Percentiles rank a stretch among this genome's conserved stretches.
Conservation (phyloP, 2,888 invertebrate species). For the Drosophila leonis region DNA sequence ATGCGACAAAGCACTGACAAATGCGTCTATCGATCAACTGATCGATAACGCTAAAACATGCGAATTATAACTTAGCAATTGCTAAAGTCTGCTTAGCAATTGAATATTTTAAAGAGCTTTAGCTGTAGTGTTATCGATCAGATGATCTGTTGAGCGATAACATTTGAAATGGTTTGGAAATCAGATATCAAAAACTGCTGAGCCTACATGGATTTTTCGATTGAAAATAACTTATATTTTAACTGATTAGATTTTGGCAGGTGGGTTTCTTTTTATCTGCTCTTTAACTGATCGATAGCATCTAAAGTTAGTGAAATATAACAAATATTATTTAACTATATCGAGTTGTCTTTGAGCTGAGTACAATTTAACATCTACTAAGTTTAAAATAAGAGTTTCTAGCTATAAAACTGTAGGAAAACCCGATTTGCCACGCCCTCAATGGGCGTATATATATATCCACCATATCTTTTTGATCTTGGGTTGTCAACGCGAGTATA, state of each 20-base stretch:
- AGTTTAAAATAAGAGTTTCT: too few species aligned
- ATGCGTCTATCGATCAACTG: constrained; percentile 22
- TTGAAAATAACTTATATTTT: neutral
- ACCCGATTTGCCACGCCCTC: too few species aligned
- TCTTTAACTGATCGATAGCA: neutral
- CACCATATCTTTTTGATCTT: too few species aligned
- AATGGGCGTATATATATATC: too few species aligned
- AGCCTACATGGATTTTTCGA: neutral
- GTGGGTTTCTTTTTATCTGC: neutral
- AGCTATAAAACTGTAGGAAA: too few species aligned
- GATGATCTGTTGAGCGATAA: neutral
- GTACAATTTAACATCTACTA: neutral
- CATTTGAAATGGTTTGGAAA: too few species aligned
- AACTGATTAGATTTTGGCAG: too few species aligned
- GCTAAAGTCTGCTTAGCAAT: neutral
- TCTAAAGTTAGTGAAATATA: neutral
- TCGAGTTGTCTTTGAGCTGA: neutral
- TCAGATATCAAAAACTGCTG: neutral
- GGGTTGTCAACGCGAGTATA: too few species aligned
- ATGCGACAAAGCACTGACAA: constrained; percentile 16
- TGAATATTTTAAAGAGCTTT: neutral
- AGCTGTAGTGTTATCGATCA: neutral
- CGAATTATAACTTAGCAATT: neutral
- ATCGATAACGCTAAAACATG: constrained; percentile 10
- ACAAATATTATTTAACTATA: neutral